A percentile compares a stretch with the other conserved stretches of the same genome.
Conservation (phyloP, 2,113 vertebrate genomes). For the Myrmecophaga tridactyla region DNA sequence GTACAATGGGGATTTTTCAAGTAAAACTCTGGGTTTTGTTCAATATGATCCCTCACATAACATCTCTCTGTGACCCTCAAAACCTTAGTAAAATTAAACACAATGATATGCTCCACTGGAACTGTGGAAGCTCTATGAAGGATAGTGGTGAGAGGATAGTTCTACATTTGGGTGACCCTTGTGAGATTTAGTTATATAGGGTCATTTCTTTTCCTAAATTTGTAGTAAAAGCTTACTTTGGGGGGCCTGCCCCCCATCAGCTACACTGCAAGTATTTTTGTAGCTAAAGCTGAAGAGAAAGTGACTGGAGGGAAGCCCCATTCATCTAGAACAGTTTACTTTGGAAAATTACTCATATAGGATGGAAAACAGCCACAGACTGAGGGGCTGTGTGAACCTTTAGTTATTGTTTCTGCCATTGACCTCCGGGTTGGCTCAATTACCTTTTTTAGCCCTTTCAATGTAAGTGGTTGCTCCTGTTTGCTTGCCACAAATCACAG, state of each 20-base stretch:
- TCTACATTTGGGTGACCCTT: fast-evolving
- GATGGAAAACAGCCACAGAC: constrained; percentile 35
- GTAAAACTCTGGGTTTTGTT: not conserved
- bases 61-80: not conserved
- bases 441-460: constrained; percentile 49
- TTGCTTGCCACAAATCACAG: constrained; percentile 1
- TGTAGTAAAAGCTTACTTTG: not conserved
- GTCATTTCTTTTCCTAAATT: not conserved
- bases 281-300: not conserved
- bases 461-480: constrained; percentile 35
- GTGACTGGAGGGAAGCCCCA: not conserved
- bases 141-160: not conserved
- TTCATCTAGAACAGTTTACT: constrained; percentile 54
- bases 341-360: constrained; percentile 39
- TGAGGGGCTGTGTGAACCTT: not conserved
- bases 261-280: not conserved
- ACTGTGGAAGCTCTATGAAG: not conserved
- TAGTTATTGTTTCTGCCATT: constrained; percentile 36
- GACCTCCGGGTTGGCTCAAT: constrained; percentile 45
- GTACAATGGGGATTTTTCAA: not conserved
- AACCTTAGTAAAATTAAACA: too few relatives aligned
- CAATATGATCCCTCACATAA: not conserved
- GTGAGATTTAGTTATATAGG: not conserved
- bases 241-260: not conserved
- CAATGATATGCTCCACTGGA: not conserved